Conservation (phyloP, 1,140 invertebrate species). For the Uloborus diversus region DNA sequence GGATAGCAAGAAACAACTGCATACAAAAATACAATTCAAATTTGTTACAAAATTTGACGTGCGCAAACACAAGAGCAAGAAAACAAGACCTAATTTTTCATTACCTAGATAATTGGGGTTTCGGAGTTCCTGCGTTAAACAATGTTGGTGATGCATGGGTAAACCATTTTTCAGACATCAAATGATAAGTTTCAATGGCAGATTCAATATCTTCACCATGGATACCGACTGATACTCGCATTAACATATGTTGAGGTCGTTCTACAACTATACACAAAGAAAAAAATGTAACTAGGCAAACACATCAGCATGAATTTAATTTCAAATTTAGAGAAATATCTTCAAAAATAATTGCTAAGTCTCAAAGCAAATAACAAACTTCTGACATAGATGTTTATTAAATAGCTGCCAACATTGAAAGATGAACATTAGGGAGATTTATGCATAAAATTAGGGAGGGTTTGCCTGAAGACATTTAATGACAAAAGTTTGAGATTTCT, state of each 20-base stretch:
- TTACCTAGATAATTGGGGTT: slow-evolving; percentile 89
- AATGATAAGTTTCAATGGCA: slow-evolving; percentile 96
- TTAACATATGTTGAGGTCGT: slow-evolving; percentile 98
- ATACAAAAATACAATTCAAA: slow-evolving; percentile 42
- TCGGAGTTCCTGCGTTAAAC: slow-evolving; percentile 91
- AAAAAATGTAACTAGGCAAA: neutral
- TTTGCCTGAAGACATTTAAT: too few species aligned
- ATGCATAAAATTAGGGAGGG: too few species aligned
- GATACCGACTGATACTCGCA: slow-evolving; percentile 97
- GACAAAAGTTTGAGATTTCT: too few species aligned
- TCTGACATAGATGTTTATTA: too few species aligned
- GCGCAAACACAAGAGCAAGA: too few species aligned
- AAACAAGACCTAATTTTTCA: too few species aligned
- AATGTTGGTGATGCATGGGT: slow-evolving; percentile 98
- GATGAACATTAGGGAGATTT: too few species aligned
- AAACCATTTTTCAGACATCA: slow-evolving; percentile 94
- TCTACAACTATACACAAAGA: slow-evolving; percentile 76
- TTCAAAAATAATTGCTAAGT: neutral
- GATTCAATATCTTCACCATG: slow-evolving; percentile 93
- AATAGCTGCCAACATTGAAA: too few species aligned
- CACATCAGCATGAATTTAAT: neutral
- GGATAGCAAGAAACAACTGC: slow-evolving; percentile 91
- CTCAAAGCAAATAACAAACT: neutral
- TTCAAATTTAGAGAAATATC: too few species aligned
- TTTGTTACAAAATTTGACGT: neutral